phyloP scores from a whole-genome alignment of 2,113 vertebrate genomes.

The Nesogale talazaci region DNA sequence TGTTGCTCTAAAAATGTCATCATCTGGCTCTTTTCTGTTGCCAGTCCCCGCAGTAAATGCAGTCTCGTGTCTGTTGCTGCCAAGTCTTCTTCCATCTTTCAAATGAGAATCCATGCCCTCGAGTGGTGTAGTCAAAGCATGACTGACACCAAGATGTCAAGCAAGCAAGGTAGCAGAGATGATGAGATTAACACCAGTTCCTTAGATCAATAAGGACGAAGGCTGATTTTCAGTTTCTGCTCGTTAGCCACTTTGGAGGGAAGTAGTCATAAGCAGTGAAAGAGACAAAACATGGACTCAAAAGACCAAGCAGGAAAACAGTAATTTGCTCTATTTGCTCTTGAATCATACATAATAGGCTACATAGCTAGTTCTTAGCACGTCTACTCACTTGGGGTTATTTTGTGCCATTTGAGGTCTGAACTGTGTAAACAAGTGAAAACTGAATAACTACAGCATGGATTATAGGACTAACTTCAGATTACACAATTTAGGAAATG shows the following conservation, averaged over 20 bases:
- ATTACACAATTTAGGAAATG: neutral
- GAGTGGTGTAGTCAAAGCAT: neutral
- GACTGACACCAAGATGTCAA: neutral
- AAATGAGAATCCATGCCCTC: slow-evolving; percentile 47
- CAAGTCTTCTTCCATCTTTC: slow-evolving; percentile 16
- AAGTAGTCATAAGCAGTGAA: slow-evolving; percentile 53
- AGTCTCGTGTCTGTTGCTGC: slow-evolving; percentile 1
- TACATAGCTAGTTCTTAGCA: neutral
- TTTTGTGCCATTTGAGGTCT: neutral
- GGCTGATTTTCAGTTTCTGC: slow-evolving; percentile 38
- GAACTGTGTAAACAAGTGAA: neutral
- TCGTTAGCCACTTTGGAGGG: slow-evolving; percentile 18
- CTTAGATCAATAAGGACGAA: slow-evolving; percentile 34
- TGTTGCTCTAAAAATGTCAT: slow-evolving; percentile 47
- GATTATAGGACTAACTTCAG: neutral
- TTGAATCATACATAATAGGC: neutral
- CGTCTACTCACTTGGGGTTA: neutral
- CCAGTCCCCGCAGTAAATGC: neutral
- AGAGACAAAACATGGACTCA: neutral
- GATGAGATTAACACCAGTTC: neutral
- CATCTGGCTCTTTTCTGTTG: neutral
- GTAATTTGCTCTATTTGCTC: neutral
- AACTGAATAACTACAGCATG: neutral
- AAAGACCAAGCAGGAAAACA: neutral
- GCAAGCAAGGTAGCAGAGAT: neutral